Evolutionary conservation across 2,888 invertebrate genomes (phyloP).

Genomic region (Thyatira batis): DNA sequence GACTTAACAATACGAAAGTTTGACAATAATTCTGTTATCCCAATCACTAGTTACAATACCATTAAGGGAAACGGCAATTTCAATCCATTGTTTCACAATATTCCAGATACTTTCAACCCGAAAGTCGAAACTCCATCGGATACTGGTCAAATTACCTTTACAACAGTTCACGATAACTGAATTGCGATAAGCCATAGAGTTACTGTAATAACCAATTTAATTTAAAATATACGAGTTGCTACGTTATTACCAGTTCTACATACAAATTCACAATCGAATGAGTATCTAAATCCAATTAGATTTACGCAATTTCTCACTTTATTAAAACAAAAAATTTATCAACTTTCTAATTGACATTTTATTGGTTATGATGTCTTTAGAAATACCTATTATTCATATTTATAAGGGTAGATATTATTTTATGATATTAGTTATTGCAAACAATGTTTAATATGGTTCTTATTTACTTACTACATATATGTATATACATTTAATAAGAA

Average conservation of each 20-base stretch:
- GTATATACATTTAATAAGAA: too few relatives aligned
- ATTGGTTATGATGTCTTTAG: background rate
- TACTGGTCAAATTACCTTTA: slow-evolving; percentile 56
- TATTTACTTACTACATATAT: too few relatives aligned
- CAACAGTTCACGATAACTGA: slow-evolving; percentile 46
- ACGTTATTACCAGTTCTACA: slow-evolving; percentile 35
- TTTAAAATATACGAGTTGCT: slow-evolving; percentile 50
- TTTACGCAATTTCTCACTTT: background rate
- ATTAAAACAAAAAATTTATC: background rate
- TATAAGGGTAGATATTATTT: background rate
- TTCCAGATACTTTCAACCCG: slow-evolving; percentile 38
- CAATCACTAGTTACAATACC: slow-evolving; percentile 37
- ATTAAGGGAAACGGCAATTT: slow-evolving; percentile 37
- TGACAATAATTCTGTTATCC: slow-evolving; percentile 36
- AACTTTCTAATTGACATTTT: background rate
- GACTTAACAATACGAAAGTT: slow-evolving; percentile 21
- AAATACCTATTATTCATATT: too few relatives aligned
- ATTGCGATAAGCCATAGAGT: slow-evolving; percentile 45
- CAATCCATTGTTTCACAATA: slow-evolving; percentile 33
- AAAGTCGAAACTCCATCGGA: slow-evolving; percentile 46
- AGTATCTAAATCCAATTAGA: background rate
- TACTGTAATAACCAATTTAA: slow-evolving; percentile 54
- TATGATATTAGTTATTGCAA: background rate
- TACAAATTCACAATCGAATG: background rate
- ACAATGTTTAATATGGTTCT: background rate